Percentiles rank a stretch among this genome's conserved stretches.
phyloP scores from a whole-genome alignment of 2,797 vertebrate genomes.

The Spheniscus humboldti region DNA sequence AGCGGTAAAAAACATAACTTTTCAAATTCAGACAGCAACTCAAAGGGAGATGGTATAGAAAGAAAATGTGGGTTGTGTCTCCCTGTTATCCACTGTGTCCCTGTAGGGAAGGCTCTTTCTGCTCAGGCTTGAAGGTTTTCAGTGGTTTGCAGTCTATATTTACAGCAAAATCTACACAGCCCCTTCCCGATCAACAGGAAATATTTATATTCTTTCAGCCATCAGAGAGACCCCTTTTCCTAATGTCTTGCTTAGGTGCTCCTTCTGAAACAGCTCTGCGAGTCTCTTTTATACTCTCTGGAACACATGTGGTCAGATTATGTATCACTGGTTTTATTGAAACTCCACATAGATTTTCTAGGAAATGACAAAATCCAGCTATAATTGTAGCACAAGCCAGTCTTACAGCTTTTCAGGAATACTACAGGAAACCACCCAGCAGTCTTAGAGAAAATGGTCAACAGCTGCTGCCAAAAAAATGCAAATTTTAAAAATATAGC shows the following conservation, averaged over 20 bases:
- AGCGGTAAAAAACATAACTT: not conserved
- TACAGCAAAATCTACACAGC: not conserved
- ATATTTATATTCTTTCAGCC: not conserved
- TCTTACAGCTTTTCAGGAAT: not conserved
- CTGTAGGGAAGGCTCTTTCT: not conserved
- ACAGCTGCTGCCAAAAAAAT: not conserved
- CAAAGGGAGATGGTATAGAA: not conserved
- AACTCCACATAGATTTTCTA: not conserved
- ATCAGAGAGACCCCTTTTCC: not conserved
- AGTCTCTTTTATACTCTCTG: not conserved
- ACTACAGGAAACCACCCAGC: not conserved
- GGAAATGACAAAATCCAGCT: not conserved
- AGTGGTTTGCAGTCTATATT: not conserved
- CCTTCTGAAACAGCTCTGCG: not conserved
- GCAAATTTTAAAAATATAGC: not conserved
- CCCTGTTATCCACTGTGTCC: not conserved
- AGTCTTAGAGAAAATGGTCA: not conserved
- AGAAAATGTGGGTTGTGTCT: not conserved
- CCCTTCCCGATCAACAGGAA: not conserved
- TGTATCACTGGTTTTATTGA: not conserved
- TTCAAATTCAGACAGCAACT: not conserved
- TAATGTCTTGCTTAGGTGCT: not conserved
- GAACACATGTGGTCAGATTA: not conserved
- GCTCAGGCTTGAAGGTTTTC: not conserved
- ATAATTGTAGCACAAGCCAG: not conserved